Base-by-base conservation (phyloP, 2,888 invertebrate species). In the Mimas tiliae region DNA sequence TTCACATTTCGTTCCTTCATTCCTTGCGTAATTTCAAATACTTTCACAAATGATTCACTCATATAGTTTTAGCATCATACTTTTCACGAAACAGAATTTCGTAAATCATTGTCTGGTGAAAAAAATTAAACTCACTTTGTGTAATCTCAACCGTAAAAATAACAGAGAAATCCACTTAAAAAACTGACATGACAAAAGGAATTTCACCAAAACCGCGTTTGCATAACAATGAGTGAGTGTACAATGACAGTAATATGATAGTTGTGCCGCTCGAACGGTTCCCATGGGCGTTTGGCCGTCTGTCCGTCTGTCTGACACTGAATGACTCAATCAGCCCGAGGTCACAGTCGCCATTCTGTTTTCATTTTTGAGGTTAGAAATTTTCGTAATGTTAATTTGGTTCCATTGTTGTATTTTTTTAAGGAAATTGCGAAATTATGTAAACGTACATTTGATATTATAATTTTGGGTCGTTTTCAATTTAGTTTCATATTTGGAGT, bases 261-360 rank as follows among this genome's bases (percentile, higher is more conserved):
- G 66, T 62, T 72, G 66, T 79, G 74, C 51, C 65, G 67, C 79
- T 78, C 69, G 79, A 77, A 74, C 72, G 70, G 73, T 84, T 84
- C 82, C 80, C 83, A 83, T 76, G 75, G 72, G 71, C 70, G 63
- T 63, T 64, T 47, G 63, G 58, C 63, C 62, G 76, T 71, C 75
- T 76, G 75, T 74, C 69, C 68, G 78, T 72, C 75, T 69, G 81
- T 77, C 76, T 73, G 74, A 76, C 75, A 76, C 77, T 70, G 74
- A 86, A 86, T 79, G 78, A 74, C 81, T 83, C 81, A 84, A 85
- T 87, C 82, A 76, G 72, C 65, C 64, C 70, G 70, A 78, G 75
- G 78, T 73, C 77, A 75, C 74, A 75, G 72, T 67, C 71, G 69
- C 71, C 77, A 77, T 79, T 81, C 72, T 67, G 19, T 58, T 52